These are phyloP conservation scores for Orius laevigatus DNA, from an alignment of 1,140 invertebrate genomes.

Conservation along the genomic window DNA sequence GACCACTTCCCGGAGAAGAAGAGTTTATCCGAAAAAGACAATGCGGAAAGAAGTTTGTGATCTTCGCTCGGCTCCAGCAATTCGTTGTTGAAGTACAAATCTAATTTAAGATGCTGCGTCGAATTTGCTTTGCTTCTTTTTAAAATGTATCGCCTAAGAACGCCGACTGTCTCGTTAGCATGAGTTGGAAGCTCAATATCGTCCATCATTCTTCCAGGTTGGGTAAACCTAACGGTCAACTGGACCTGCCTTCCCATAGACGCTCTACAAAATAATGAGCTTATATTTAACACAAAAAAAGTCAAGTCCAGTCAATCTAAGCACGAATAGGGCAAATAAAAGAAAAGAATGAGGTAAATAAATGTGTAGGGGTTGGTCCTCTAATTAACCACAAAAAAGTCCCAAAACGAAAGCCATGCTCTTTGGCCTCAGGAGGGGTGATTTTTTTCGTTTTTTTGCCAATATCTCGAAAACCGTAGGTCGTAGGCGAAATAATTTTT, in stretches of 20 bases:
- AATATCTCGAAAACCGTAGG: no score
- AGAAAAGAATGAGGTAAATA: no score
- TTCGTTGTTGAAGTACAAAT: constrained; percentile 81
- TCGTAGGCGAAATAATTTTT: no score
- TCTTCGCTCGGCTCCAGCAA: constrained; percentile 73
- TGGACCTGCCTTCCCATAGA: constrained; percentile 79
- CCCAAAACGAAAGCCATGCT: no score
- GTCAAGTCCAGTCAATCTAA: constrained; percentile 12
- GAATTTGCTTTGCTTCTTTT: constrained; percentile 50
- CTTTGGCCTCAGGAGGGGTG: no score
- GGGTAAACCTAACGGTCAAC: constrained; percentile 75
- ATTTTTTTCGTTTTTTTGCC: no score
- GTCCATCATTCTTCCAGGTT: constrained; percentile 74
- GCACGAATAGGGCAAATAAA: no score
- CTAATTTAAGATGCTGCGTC: constrained; percentile 61
- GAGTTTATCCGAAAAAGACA: constrained; percentile 82
- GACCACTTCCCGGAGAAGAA: constrained; percentile 71
- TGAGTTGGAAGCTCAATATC: constrained; percentile 88
- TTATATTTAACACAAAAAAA: constrained; percentile 7
- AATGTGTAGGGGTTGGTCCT: no score
- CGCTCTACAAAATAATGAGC: constrained; percentile 38
- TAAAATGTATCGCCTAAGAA: constrained; percentile 58
- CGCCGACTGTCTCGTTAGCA: constrained; percentile 80
- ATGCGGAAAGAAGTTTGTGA: constrained; percentile 71
- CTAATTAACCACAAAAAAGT: no score